A percentile compares a stretch with the other conserved stretches of the same genome.
These are phyloP conservation scores for Sinocyclocheilus anophthalmus DNA, from an alignment of 2,113 vertebrate species.

Conservation along the genomic window DNA sequence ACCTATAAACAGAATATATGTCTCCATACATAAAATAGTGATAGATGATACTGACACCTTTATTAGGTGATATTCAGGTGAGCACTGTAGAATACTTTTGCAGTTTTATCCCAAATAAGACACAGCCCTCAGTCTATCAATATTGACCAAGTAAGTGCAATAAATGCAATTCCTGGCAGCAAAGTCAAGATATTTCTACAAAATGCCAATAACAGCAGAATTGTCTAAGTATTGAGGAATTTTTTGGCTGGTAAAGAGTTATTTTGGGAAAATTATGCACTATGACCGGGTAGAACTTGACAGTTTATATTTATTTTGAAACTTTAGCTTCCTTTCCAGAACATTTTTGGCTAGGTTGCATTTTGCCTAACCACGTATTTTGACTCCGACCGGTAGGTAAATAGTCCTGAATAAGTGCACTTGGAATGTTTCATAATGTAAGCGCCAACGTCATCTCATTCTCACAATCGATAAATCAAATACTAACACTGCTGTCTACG, in stretches of 20 bases:
- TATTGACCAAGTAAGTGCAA: background rate
- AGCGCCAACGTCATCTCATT: background rate
- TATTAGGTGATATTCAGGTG: background rate
- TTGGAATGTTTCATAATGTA: conserved; percentile 2
- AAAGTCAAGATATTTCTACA: background rate
- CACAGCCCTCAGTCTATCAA: background rate
- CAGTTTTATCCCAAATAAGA: background rate
- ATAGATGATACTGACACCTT: background rate
- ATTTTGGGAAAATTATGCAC: conserved; percentile 14
- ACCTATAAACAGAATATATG: too few relatives aligned
- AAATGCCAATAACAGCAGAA: conserved; percentile 14
- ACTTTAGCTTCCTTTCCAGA: conserved; percentile 3
- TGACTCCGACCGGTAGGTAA: background rate
- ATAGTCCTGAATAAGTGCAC: background rate
- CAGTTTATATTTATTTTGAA: conserved; percentile 22
- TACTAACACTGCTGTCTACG: background rate
- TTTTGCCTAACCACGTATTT: background rate
- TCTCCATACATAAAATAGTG: background rate
- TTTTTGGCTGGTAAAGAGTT: conserved; percentile 11
- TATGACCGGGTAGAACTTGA: background rate
- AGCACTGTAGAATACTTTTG: background rate
- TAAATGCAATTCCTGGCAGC: background rate
- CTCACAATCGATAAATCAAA: background rate
- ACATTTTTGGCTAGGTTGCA: background rate
- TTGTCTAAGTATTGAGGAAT: background rate